A percentile compares a stretch with the other conserved stretches of the same genome.
phyloP scores from a whole-genome alignment of 2,797 vertebrate species.

The Paguma larvata region DNA sequence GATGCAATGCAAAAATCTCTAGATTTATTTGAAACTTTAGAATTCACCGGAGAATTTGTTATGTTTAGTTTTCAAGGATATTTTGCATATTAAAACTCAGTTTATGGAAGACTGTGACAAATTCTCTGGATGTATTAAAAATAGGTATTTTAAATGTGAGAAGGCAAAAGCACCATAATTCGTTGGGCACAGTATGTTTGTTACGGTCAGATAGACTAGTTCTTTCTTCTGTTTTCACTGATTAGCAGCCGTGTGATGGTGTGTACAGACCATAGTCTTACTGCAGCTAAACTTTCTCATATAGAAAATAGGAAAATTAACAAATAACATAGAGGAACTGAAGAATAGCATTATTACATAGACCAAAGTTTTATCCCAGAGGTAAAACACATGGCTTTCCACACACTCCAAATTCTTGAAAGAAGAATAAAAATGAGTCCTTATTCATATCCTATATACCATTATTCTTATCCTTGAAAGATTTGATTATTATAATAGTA shows the following conservation, averaged over 20 bases:
- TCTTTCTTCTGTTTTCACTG: neutral
- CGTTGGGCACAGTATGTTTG: neutral
- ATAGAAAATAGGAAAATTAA: neutral
- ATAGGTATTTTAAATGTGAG: neutral
- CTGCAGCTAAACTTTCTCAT: neutral
- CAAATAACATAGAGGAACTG: neutral
- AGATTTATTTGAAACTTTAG: neutral
- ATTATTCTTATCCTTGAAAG: neutral
- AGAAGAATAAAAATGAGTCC: neutral
- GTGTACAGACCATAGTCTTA: neutral
- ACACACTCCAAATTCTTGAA: neutral
- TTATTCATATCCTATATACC: neutral
- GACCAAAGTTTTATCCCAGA: neutral
- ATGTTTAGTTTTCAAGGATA: neutral
- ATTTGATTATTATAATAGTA: neutral
- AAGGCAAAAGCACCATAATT: neutral
- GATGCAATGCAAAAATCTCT: rapidly evolving
- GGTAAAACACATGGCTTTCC: neutral
- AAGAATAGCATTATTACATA: neutral
- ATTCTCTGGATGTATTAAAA: neutral
- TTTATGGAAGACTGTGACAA: neutral
- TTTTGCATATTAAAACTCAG: neutral
- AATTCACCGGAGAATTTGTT: neutral
- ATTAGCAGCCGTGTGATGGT: neutral
- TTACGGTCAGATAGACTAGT: neutral